Evolutionary conservation across 2,888 invertebrate species (phyloP).

Genomic region (Exocentrus adspersus): DNA sequence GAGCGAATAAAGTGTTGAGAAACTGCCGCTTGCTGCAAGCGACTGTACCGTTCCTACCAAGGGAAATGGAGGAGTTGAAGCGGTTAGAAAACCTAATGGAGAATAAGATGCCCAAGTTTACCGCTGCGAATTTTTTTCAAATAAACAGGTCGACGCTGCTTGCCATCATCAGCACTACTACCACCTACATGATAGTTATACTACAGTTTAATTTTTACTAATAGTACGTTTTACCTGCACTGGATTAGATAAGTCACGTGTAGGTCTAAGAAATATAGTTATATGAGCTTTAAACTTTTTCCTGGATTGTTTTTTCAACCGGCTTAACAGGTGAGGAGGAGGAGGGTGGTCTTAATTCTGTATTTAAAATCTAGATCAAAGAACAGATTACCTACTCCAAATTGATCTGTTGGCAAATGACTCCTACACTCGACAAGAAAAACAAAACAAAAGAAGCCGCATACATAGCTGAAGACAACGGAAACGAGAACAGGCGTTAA

Average conservation of each 20-base stretch:
- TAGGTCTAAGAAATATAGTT: no score
- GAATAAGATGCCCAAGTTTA: not conserved
- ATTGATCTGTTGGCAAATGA: not conserved
- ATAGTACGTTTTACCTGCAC: not conserved
- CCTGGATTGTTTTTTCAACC: no score
- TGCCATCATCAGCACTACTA: not conserved
- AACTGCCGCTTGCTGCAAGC: not conserved
- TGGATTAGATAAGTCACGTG: no score
- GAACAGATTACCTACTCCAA: no score
- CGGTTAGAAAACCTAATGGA: not conserved
- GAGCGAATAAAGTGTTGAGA: not conserved
- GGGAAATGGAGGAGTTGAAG: conserved; percentile 1
- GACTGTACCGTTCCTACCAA: not conserved
- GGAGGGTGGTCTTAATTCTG: no score
- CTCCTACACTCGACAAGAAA: not conserved
- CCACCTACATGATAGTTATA: conserved; percentile 12
- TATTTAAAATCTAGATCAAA: no score
- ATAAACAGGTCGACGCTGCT: conserved; percentile 4
- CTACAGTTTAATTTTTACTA: conserved; percentile 4
- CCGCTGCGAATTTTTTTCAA: conserved; percentile 12
- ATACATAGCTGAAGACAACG: not conserved
- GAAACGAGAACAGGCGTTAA: not conserved
- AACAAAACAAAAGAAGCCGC: not conserved
- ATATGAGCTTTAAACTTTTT: no score
- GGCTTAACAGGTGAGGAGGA: no score